Evolutionary conservation across 2,113 vertebrate species (phyloP).

Genomic region (Spermophilus dauricus): DNA sequence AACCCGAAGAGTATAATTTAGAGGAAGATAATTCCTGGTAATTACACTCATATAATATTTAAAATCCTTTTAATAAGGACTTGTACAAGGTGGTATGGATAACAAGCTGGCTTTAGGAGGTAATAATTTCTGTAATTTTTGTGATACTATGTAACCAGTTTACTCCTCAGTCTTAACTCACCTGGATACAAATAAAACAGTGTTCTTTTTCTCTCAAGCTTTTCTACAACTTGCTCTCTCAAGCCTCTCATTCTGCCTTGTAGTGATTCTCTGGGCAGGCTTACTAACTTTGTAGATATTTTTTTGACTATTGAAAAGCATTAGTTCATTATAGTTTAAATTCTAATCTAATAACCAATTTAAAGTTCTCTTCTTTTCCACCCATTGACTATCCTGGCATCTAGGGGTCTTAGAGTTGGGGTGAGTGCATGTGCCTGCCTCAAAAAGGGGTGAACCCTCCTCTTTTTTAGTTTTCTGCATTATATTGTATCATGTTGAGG

Average conservation of each 20-base stretch:
- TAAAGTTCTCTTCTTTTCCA: not conserved
- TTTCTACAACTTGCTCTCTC: not conserved
- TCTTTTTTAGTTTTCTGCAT: not conserved
- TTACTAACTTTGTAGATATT: not conserved
- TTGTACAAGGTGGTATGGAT: not conserved
- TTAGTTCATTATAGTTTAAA: not conserved
- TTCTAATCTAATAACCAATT: not conserved
- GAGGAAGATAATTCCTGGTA: not conserved
- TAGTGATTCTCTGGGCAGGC: not conserved
- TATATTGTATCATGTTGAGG: not conserved
- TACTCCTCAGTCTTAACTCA: not conserved
- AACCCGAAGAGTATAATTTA: not conserved
- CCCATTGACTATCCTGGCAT: not conserved
- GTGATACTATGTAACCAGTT: not conserved
- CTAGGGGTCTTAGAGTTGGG: not conserved
- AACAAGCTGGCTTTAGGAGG: not conserved
- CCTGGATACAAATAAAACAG: not conserved
- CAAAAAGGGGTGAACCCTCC: too few species aligned
- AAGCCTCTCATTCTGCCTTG: not conserved
- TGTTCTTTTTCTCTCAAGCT: not conserved
- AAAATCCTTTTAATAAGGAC: not conserved
- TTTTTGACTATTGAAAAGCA: not conserved
- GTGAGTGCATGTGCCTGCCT: too few species aligned
- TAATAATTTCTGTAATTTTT: not conserved
- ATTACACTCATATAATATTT: not conserved